Evolutionary conservation across 2,888 invertebrate genomes (phyloP), one percentile per base, ranked within the genome.

Genomic region (Plebejus argus): DNA sequence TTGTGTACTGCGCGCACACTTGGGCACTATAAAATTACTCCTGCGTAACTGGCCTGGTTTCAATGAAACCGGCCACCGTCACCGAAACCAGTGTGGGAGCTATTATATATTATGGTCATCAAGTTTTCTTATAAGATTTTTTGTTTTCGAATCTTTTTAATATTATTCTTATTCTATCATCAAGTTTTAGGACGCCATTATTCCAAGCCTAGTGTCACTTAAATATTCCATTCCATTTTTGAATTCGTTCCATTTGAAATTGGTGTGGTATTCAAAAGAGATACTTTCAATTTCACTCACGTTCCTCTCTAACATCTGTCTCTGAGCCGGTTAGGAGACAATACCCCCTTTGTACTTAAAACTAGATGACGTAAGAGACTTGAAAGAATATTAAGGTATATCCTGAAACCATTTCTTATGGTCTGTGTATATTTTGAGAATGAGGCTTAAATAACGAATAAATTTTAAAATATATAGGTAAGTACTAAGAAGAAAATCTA

Each of bases 271-370:
- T 84, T 82, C 81, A 83, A 83, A 82, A 78, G 74, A 79, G 78
- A 82, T 82, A 83, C 88, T 88, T 91, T 89, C 88, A 85, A 91
- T 87, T 87, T 80, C 81, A 86, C 89, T 89, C 91, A 91, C 91
- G 91, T 91, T 78, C 72, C 76, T 78, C 81, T 80, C 76, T 78
- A 79, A 85, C 91, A 91, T 90, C 88, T 91, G 91, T 90, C 88
- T 88, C 85, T 84, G 85, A 85, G 87, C 85, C 83, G 84, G 85
- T 87, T 86, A 78, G 74, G 74, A 77, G 78, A 77, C 88, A 86
- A 61, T 61, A 61, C 58, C 58, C 23, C 8, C 58, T 61, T 61
- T 61, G 20, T 61, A 20, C 20, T 20, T 12, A 61, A 10, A 61
- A 61, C 3, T 20, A 23, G 58, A 61, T 61, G 8, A 61, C 58